Evolutionary conservation across 2,797 vertebrate species (phyloP), one percentile per base, ranked within the genome.

Genomic region (Clarias fuscus): DNA sequence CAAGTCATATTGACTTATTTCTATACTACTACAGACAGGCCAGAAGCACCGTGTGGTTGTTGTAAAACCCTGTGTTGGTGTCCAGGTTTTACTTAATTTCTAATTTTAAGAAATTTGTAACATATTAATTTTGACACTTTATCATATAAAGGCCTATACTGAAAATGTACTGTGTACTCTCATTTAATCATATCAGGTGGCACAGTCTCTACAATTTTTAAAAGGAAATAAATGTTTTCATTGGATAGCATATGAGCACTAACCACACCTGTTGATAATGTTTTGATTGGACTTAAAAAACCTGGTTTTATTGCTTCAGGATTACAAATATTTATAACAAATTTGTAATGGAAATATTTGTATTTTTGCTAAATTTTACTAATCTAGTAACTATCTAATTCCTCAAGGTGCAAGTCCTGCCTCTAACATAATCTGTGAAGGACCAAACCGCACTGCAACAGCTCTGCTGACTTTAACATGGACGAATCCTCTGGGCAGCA

Each of bases 321-420:
- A 77, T 30, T 18, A 22, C 4, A 77, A 30, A 30, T 24, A 24
- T 64, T 43, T 40, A 48, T 48, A 48, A 62, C 1, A 62, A 40
- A 40, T 7, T 62, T 43, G 17, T 17, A 64, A n/a, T 48, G 17
- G 24, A 65, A 65, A 17, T 48, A 48, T 80, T n/a, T 30, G 62
- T 30, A 30, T 48, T 20, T 6, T 48, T 81, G 24, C 67, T 30
- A 20, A 48, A 61, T 67, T 8, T 20, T 1, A 61, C 7, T 70
- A 71, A 83, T 27, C 5, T 43, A 17, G 30, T 83, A 72, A 71
- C 18, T 56, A 37, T 81, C 62, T 81, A 11, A 59, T 22, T 61
- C 14, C 67, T 72, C 22, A 83, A 83, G 68, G 56, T 72, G 2
- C 68, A 83, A 72, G 68, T 71, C 82, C 82, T 40, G 68, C 43